Conservation (phyloP, 2,797 vertebrate species). For the Lepilemur septentrionalis region DNA sequence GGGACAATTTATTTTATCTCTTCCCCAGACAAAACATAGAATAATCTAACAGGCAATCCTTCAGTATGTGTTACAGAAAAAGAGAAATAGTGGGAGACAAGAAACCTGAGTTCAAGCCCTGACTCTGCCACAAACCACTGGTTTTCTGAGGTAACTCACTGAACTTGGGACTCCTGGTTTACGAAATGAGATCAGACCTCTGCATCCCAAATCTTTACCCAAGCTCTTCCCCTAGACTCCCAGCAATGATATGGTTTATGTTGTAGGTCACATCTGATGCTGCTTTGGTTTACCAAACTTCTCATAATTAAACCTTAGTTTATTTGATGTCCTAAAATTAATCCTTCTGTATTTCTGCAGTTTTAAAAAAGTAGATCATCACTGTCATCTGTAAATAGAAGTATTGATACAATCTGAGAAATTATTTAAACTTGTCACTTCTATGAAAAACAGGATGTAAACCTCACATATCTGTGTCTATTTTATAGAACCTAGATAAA, state of each 20-base stretch:
- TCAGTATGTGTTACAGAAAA: neutral
- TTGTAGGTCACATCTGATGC: neutral
- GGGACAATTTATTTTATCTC: neutral
- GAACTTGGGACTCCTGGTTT: neutral
- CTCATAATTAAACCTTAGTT: constrained; percentile 6
- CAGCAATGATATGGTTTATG: neutral
- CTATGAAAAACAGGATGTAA: constrained; percentile 19
- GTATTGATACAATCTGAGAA: neutral
- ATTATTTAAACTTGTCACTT: neutral
- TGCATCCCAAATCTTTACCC: neutral
- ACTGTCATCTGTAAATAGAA: neutral
- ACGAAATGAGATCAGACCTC: neutral
- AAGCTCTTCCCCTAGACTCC: neutral
- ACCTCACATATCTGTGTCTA: neutral
- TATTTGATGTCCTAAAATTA: constrained; percentile 12
- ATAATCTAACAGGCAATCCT: neutral
- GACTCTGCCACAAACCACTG: neutral
- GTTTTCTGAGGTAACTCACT: neutral
- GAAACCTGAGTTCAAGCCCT: neutral
- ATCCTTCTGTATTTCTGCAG: neutral
- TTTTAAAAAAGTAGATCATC: neutral
- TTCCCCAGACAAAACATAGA: neutral
- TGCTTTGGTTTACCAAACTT: neutral
- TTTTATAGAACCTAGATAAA: neutral
- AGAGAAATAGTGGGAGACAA: neutral